These are phyloP conservation scores for Opisthograptis luteolata DNA, from an alignment of 2,888 invertebrate genomes.

Conservation along the genomic window DNA sequence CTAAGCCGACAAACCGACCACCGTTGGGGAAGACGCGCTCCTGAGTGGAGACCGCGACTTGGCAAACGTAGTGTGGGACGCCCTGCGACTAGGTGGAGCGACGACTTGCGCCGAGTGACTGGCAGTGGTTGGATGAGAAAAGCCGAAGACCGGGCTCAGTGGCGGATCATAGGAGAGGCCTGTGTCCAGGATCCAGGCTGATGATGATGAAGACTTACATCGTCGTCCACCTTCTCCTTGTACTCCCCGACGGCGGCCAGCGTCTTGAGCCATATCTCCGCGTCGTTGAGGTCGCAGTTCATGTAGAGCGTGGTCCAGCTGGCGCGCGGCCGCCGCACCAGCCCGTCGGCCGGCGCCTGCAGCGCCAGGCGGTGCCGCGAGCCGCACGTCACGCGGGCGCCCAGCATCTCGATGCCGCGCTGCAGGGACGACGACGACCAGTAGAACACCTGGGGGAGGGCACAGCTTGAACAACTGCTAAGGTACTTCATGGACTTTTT, in stretches of 20 bases:
- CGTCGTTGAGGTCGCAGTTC: constrained; percentile 96
- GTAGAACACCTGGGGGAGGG: constrained; percentile 91
- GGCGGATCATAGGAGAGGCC: too few species aligned
- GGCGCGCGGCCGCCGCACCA: constrained; percentile 93
- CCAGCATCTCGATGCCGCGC: constrained; percentile 94
- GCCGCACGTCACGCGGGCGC: constrained; percentile 92
- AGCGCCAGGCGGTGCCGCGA: constrained; percentile 91
- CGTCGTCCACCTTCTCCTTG: constrained; percentile 50
- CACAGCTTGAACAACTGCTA: too few species aligned
- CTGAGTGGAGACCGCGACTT: too few species aligned
- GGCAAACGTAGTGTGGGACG: too few species aligned
- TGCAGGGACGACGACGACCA: constrained; percentile 99
- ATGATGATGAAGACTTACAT: constrained; percentile 52
- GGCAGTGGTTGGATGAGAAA: too few species aligned
- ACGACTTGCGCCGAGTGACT: too few species aligned
- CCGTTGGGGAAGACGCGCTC: too few species aligned
- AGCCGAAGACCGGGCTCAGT: too few species aligned
- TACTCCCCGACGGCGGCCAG: constrained; percentile 77
- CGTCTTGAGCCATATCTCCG: constrained; percentile 96
- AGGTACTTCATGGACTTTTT: too few species aligned
- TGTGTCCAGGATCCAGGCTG: too few species aligned
- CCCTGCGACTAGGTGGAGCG: too few species aligned
- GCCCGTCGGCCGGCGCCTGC: constrained; percentile 90
- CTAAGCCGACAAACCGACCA: too few species aligned
- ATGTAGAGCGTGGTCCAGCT: constrained; percentile 97